These are phyloP conservation scores for Apodemia zela DNA, from an alignment of 2,888 invertebrate species.

Conservation along the genomic window DNA sequence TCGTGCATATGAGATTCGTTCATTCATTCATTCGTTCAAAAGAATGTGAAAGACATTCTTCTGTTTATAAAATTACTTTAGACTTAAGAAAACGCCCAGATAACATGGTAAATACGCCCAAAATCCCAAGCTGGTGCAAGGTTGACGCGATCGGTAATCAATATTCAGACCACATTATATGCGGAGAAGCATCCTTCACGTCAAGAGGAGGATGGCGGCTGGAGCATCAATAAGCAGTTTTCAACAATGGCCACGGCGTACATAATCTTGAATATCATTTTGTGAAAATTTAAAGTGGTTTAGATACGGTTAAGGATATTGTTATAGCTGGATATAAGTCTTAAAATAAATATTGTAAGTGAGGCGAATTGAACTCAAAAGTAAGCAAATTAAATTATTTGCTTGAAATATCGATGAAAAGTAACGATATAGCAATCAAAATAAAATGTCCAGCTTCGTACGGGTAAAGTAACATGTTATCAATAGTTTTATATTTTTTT, in stretches of 20 bases:
- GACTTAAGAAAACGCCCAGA: neutral
- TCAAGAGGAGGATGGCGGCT: neutral
- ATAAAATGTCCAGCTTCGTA: no score
- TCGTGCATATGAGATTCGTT: no score
- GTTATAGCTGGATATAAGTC: neutral
- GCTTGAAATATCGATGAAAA: no score
- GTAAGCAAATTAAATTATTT: no score
- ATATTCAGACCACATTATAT: neutral
- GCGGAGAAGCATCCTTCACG: neutral
- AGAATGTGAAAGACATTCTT: no score
- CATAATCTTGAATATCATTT: neutral
- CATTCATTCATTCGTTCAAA: no score
- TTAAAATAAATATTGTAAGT: no score
- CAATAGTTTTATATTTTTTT: no score
- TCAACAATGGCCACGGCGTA: slow-evolving; percentile 1
- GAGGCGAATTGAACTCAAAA: no score
- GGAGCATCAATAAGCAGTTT: slow-evolving; percentile 4
- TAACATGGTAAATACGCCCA: neutral
- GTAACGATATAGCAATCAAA: no score
- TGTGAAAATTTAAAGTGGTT: slow-evolving; percentile 2
- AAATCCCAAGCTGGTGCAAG: neutral
- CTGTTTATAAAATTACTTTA: no score
- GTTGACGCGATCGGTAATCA: neutral
- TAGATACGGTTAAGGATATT: neutral
- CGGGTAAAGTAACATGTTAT: no score